Conservation (phyloP, 2,888 invertebrate genomes). For the Horisme vitalbata region DNA sequence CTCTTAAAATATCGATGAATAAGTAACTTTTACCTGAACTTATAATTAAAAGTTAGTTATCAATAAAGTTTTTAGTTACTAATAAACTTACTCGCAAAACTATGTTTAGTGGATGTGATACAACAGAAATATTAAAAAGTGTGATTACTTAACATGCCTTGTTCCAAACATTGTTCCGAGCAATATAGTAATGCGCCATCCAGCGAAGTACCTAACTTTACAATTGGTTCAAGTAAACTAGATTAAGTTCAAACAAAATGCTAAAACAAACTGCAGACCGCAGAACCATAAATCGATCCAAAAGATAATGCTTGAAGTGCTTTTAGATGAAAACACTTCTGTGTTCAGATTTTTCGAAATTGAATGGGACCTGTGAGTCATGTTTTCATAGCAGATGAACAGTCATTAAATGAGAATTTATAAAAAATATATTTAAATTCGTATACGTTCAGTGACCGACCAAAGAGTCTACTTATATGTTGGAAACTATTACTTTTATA, state of each 20-base stretch:
- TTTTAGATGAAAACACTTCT: background rate
- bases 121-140: no score
- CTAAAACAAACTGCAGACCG: constrained; percentile 19
- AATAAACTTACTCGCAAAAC: background rate
- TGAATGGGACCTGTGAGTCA: background rate
- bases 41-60: no score
- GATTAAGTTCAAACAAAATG: constrained; percentile 31
- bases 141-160: constrained; percentile 22
- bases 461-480: no score
- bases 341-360: background rate
- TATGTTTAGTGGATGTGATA: background rate
- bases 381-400: no score
- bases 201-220: constrained; percentile 47
- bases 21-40: no score
- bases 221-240: constrained; percentile 38
- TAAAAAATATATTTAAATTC: no score
- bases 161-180: constrained; percentile 31
- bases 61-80: no score
- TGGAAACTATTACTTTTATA: no score
- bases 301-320: constrained; percentile 1
- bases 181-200: constrained; percentile 49
- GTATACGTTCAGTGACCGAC: no score
- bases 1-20: no score
- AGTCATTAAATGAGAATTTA: no score
- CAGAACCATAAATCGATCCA: background rate